Evolutionary conservation across 2,113 vertebrate genomes (phyloP).

Genomic region (Coregonus clupeaformis): DNA sequence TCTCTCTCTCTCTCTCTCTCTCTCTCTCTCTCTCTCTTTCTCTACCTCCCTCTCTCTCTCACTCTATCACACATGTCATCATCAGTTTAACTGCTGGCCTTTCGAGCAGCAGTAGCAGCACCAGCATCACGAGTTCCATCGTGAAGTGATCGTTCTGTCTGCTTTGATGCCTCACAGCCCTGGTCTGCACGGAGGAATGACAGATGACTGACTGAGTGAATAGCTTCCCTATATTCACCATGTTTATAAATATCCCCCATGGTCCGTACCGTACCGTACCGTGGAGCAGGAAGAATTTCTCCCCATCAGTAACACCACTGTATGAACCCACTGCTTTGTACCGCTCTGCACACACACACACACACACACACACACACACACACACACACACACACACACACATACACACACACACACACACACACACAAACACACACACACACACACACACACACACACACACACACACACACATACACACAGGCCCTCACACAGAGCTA

Average conservation of each 20-base stretch:
- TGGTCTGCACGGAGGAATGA: not conserved
- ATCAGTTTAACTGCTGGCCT: too few relatives aligned
- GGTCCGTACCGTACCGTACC: not conserved
- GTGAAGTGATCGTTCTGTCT: conserved; percentile 13
- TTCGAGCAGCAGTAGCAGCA: too few relatives aligned
- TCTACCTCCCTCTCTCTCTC: conserved; percentile 1
- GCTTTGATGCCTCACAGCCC: not conserved
- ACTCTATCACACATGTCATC: too few relatives aligned
- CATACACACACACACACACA: not conserved
- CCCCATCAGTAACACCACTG: too few relatives aligned
- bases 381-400: not conserved
- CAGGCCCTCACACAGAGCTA: not conserved
- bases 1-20: too few relatives aligned
- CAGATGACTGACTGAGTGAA: conserved; percentile 17
- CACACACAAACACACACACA: not conserved
- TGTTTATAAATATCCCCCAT: conserved; percentile 31
- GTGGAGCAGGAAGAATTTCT: not conserved
- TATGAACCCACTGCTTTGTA: too few relatives aligned
- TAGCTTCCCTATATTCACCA: conserved; percentile 12
- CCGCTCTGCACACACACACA: not conserved
- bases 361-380: not conserved
- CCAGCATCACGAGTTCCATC: not conserved
- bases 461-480: too few relatives aligned
- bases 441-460: too few relatives aligned
- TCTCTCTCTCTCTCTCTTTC: too few relatives aligned